These are phyloP conservation scores for Eurystomus gularis DNA, from an alignment of 2,113 vertebrate species.

Conservation along the genomic window DNA sequence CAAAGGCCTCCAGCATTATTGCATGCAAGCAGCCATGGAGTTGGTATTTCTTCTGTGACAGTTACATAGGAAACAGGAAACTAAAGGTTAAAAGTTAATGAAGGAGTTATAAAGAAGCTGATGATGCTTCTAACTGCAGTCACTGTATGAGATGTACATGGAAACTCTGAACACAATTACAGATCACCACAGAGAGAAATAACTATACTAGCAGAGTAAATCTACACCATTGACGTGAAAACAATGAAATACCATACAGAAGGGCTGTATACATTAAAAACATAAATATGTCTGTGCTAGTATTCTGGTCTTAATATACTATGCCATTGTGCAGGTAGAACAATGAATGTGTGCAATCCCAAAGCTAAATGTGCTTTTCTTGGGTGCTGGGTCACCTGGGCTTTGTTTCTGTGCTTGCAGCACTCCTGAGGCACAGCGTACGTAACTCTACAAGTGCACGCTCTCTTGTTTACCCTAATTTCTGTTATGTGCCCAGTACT, in stretches of 20 bases:
- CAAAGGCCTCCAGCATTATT: neutral
- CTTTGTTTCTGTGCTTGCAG: neutral
- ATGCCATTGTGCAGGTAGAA: neutral
- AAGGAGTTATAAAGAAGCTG: neutral
- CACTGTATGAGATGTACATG: neutral
- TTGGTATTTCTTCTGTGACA: neutral
- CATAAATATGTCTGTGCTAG: neutral
- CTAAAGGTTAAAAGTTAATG: conserved; percentile 37
- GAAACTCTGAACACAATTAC: neutral
- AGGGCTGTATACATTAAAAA: neutral
- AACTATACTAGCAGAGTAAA: neutral
- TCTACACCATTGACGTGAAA: neutral
- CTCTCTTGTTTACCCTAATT: neutral
- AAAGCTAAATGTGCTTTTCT: neutral
- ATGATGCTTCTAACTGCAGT: neutral
- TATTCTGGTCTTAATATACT: neutral
- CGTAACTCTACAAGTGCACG: neutral
- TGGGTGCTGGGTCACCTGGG: neutral
- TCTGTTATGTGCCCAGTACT: neutral
- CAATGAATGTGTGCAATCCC: neutral
- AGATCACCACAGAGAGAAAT: neutral
- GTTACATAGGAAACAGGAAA: conserved; percentile 19
- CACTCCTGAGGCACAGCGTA: neutral
- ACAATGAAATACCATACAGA: neutral
- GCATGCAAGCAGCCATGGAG: neutral